These are phyloP conservation scores for Crocuta crocuta DNA, from an alignment of 2,113 vertebrate genomes.

Conservation along the genomic window DNA sequence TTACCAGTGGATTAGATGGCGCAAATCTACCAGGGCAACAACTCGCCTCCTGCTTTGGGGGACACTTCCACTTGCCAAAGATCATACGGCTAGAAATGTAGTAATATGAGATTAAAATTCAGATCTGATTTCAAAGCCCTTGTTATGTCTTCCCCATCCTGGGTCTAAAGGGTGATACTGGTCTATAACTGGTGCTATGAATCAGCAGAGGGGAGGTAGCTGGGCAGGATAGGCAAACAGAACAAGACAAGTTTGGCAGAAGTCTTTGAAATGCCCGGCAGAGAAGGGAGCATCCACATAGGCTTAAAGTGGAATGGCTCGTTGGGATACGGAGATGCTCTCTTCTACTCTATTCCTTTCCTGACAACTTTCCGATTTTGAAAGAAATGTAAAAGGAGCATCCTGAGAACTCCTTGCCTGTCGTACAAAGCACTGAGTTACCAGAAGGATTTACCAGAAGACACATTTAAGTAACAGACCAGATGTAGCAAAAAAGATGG, in stretches of 20 bases:
- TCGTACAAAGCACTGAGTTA: not conserved
- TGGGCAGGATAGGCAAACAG: not conserved
- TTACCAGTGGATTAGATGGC: not conserved
- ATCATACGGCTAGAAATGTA: not conserved
- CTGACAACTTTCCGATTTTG: not conserved
- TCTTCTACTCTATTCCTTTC: not conserved
- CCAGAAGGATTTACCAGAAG: not conserved
- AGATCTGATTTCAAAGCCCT: not conserved
- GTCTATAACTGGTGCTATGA: no score
- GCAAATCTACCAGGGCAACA: not conserved
- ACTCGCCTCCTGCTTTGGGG: not conserved
- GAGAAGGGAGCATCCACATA: not conserved
- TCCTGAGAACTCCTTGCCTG: not conserved
- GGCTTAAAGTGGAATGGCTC: not conserved
- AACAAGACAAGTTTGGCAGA: not conserved
- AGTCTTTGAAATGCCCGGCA: not conserved
- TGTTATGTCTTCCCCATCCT: not conserved
- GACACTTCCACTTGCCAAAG: not conserved
- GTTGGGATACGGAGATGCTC: accelerated
- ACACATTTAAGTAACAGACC: not conserved
- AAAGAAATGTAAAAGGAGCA: not conserved
- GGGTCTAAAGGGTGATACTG: not conserved
- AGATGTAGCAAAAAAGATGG: not conserved
- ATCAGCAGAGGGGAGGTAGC: not conserved
- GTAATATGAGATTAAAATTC: not conserved